Base-by-base conservation (phyloP, 2,113 vertebrate genomes). In the Calcarius ornatus region DNA sequence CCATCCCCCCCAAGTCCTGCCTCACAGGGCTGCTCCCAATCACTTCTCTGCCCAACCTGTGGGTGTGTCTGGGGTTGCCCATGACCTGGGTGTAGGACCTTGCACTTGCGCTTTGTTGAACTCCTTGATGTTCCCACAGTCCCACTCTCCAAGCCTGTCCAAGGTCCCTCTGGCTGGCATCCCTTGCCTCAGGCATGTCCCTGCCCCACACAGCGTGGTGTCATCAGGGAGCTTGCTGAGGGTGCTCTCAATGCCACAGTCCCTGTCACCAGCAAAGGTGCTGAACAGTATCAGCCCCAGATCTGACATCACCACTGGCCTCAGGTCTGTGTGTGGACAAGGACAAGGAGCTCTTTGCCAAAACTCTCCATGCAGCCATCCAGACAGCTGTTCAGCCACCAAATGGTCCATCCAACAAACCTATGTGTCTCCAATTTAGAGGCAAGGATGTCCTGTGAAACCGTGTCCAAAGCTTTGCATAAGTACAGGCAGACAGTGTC, bases 81-180 rank as follows among this genome's bases (percentile, higher is more conserved):
- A 2, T 15, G 15, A 33, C 17, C 12, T 0, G 0, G 20, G 4
- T 37, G 33, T 43, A 25, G 31, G 25, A 37, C 31, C 31, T 25
- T 31, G 25, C 8, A 6, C 45, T 35, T 30, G 25, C 8, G 4
- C 37, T 42, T 24, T 43, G 15, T 51, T 51, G 37, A 31, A 31
- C 37, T 71, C 28, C 35, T 10, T 57, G 25, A 31, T 19, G 25
- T 16, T 82, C 37, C 35, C 56, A 16, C 31, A 35, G 56, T 9
- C 6, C 25, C 10, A 8, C 25, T 35, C 60, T 24, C 12, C 37
- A 12, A 13, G 45, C 12, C 37, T 20, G 19, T 70, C 35, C 43
- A 48, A 40, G 43, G 31, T 82, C 45, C 45, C 20, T 42, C 45
- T 60, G 45, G 45, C 12, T 82, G 54, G 20, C 31, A 35, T 30